Conservation (phyloP, 2,888 invertebrate species). For the Caenorhabditis sulstoni region DNA sequence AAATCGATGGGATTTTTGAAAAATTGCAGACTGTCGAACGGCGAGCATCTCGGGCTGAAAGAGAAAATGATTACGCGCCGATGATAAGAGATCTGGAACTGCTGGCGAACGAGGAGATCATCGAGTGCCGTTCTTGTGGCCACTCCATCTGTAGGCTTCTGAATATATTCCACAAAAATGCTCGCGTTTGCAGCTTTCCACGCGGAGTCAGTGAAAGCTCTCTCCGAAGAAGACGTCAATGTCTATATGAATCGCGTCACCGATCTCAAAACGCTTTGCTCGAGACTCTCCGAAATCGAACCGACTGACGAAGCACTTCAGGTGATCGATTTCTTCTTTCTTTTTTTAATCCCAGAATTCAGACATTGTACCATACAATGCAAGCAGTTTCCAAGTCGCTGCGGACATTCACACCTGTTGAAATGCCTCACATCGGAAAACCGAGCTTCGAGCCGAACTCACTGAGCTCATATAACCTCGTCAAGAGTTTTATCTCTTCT, state of each 20-base stretch:
- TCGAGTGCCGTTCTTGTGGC: conserved; percentile 43
- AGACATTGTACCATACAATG: conserved; percentile 53
- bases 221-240: conserved; percentile 38
- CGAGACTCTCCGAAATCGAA: conserved; percentile 25
- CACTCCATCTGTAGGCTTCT: conserved; percentile 44
- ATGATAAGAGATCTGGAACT: conserved; percentile 46
- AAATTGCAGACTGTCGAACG: conserved; percentile 24
- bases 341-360: not conserved
- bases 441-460: conserved; percentile 49
- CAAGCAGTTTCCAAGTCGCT: conserved; percentile 55
- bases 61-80: conserved; percentile 46
- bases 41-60: conserved; percentile 16
- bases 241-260: conserved; percentile 25
- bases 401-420: conserved; percentile 28
- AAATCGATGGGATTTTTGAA: not conserved
- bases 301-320: conserved; percentile 42
- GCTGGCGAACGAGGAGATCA: conserved; percentile 13
- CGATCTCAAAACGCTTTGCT: conserved; percentile 37
- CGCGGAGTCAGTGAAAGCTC: conserved; percentile 17
- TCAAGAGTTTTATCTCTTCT: conserved; percentile 29
- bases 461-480: conserved; percentile 23
- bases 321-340: conserved; percentile 6
- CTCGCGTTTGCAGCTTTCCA: conserved; percentile 32
- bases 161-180: not conserved
- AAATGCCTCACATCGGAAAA: conserved; percentile 50